Base-by-base conservation (phyloP, 1,140 invertebrate genomes). In the Triops cancriformis region DNA sequence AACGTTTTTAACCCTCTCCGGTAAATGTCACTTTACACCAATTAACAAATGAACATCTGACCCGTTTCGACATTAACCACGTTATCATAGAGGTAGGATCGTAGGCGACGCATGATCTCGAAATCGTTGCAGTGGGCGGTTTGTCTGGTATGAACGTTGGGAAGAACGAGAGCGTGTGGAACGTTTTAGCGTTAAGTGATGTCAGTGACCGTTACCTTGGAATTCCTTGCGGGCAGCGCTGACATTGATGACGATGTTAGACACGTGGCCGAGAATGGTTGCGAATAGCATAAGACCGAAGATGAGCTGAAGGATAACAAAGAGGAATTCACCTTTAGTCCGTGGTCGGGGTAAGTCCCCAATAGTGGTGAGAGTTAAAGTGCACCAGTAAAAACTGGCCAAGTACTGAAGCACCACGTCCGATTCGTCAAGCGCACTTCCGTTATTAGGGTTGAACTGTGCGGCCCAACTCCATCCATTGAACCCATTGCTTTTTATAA, bases 341-440 rank as follows among this genome's bases (percentile, higher is more conserved):
- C 91, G 88, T 64, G 93, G 93, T 83, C 92, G 85, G 45, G 88
- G 88, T 31, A 89, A 81, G 76, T 87, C 86, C 18, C 88, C 88
- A 81, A 98, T 96, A 45, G 95, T 97, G 23, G 96, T 98, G 74
- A 98, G 88, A 72, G 95, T 94, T 82, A 98, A 86, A 64, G 96
- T 98, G 84, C 96, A 98, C 96, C 96, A 98, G 86, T 98, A 98
- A 85, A 98, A 97, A 86, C 95, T 96, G 86, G 98, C 94, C 81
- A 99, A 88, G 87, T 99, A 98, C 83, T 95, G 92, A 85, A 95
- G 94, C 80, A 96, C 92, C 77, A 95, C 94, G 82, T 97, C 94
- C 80, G 90, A 91, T 82, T 94, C 91, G 90, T 90, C 73, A 77
- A 80, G 26, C 51, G 81, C 82, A 93, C 92, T 82, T 89, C 90